phyloP scores from a whole-genome alignment of 2,113 vertebrate species.

The Paratilapia polleni region DNA sequence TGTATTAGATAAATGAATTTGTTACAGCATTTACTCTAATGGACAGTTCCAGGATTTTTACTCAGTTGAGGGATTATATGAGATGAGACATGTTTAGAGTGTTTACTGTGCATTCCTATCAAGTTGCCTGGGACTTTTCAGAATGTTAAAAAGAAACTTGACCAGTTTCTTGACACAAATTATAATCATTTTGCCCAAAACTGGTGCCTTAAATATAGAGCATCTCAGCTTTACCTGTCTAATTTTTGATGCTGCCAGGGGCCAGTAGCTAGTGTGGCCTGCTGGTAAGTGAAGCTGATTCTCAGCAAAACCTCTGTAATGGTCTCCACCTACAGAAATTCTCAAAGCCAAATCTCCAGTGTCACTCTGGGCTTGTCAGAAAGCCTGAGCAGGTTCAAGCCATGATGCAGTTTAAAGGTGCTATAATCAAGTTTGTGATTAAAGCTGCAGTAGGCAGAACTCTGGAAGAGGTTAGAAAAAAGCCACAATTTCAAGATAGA shows the following conservation, averaged over 20 bases:
- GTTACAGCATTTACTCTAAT: conserved; percentile 10
- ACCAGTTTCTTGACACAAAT: neutral
- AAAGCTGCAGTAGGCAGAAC: neutral
- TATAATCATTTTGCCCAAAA: neutral
- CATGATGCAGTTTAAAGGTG: neutral
- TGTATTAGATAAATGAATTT: neutral
- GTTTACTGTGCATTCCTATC: neutral
- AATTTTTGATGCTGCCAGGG: neutral
- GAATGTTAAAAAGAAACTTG: neutral
- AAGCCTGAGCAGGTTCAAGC: neutral
- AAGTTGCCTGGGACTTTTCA: neutral
- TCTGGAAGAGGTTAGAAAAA: neutral
- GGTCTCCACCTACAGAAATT: neutral
- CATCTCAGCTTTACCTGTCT: neutral
- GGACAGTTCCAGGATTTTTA: neutral
- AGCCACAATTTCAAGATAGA: neutral
- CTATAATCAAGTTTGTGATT: neutral
- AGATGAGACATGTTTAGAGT: neutral
- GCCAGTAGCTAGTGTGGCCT: neutral
- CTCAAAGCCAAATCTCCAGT: neutral
- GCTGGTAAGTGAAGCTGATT: neutral
- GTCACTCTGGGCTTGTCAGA: neutral
- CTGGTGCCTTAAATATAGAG: neutral
- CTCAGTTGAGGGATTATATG: neutral
- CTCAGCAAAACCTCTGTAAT: neutral